Conservation (phyloP, 2,888 invertebrate species). For the Platycnemis pennipes region DNA sequence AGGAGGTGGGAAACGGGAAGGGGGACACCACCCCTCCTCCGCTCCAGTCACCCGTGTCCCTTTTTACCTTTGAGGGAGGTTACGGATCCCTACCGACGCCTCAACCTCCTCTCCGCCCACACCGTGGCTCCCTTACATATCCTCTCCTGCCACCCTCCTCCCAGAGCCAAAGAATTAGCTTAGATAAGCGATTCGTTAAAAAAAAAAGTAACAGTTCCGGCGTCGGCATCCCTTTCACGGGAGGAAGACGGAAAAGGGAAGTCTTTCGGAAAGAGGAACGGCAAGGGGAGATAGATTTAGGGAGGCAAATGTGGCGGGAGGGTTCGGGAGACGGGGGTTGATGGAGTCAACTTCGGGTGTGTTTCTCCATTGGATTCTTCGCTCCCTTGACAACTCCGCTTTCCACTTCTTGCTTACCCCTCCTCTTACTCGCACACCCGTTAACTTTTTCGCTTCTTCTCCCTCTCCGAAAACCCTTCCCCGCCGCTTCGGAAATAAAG, state of each 20-base stretch:
- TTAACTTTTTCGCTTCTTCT: background rate
- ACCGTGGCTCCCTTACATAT: background rate
- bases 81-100: background rate
- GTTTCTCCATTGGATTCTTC: background rate
- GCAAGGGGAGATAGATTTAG: background rate
- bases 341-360: background rate
- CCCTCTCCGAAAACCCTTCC: background rate
- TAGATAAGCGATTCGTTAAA: slow-evolving; percentile 50
- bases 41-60: background rate
- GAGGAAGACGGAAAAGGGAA: background rate
- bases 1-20: background rate
- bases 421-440: background rate
- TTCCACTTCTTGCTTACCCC: background rate
- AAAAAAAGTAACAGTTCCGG: background rate
- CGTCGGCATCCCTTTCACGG: background rate
- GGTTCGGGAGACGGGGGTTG: background rate
- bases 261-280: background rate
- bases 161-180: slow-evolving; percentile 14
- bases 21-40: background rate
- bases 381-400: background rate
- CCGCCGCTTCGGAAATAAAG: background rate
- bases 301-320: background rate
- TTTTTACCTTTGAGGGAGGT: slow-evolving; percentile 11
- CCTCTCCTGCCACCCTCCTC: background rate
- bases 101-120: background rate